Percentiles rank a stretch among this genome's conserved stretches.
Evolutionary conservation across 2,113 vertebrate genomes (phyloP).

Genomic region (Elaphurus davidianus): DNA sequence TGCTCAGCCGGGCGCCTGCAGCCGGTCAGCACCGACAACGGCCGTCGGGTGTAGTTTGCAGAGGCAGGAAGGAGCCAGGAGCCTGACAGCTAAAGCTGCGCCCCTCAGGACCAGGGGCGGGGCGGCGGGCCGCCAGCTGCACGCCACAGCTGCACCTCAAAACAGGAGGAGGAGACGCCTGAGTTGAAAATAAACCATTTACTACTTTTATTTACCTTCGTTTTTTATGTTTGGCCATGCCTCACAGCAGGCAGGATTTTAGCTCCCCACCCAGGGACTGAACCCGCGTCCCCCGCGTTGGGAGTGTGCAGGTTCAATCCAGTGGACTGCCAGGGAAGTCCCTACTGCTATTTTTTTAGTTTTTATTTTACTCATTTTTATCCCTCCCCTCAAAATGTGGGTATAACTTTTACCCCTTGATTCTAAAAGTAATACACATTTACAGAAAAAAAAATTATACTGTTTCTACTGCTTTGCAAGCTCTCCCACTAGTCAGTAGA

Average conservation of each 20-base stretch:
- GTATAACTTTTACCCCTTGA: neutral
- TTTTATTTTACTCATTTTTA: neutral
- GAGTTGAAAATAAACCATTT: neutral
- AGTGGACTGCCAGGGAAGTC: neutral
- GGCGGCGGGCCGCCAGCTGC: too few relatives aligned
- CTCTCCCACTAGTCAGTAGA: neutral
- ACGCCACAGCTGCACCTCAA: neutral
- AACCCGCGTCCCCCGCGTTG: fast-evolving
- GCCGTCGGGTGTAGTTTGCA: neutral
- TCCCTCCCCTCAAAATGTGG: neutral
- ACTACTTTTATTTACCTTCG: neutral
- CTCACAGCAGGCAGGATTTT: neutral
- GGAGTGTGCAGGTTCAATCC: fast-evolving
- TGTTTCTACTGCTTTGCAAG: neutral
- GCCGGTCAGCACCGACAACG: too few relatives aligned
- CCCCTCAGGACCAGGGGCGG: too few relatives aligned
- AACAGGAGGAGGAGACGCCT: neutral
- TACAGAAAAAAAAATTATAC: neutral
- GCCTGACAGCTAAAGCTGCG: neutral
- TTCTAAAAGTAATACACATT: neutral
- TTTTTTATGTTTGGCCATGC: neutral
- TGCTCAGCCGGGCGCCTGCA: neutral
- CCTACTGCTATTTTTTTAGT: neutral
- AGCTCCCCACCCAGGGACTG: neutral
- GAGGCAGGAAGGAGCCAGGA: neutral